Evolutionary conservation across 1,140 invertebrate species (phyloP), one percentile per base, ranked within the genome.

Genomic region (Lucilia cuprina): DNA sequence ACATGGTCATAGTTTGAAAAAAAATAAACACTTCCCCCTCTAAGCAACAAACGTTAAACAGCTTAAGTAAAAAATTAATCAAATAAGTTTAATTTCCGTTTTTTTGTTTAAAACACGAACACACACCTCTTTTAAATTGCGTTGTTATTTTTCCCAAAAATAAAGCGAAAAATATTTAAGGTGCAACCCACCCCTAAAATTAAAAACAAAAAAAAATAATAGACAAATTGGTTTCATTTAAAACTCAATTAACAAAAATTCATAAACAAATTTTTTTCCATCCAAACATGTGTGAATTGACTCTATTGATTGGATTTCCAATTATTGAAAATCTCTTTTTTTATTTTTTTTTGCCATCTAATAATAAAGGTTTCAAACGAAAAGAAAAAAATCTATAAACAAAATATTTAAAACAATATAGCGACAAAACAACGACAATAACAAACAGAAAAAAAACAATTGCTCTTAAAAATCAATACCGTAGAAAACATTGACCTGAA

Each of bases 391-490:
- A 30, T 30, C 1, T 30, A 30, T 30, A 30, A 30, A 30, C 25
- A 30, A 30, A 30, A 30, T 41, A 75, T 34, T 34, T 34, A 14
- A 75, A 41, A 34, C 10, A 41, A 41, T 10, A 41, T 41, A 41
- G 5, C 41, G 41, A 8, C 41, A 41, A 30, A 14, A 14, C 74
- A 77, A 14, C 74, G 5, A 77, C 14, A 41, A 30, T 34, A 80
- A 80, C 17, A 19, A n/a, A 30, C 9, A 75, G 0, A 34, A 14
- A 14, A 78, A 78, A 78, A 78, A 0, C n/a, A 78, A 80, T 49
- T 80, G 41, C 77, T 80, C 77, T 80, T 80, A 49, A 80, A 80
- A 80, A 80, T 80, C 77, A 80, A 80, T 80, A 80, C 77, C 77
- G 41, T 80, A 80, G 35, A 80, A 80, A 80, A 80, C 77, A 80